Base-by-base conservation (phyloP, 2,888 invertebrate species). In the Diarsia mendica region DNA sequence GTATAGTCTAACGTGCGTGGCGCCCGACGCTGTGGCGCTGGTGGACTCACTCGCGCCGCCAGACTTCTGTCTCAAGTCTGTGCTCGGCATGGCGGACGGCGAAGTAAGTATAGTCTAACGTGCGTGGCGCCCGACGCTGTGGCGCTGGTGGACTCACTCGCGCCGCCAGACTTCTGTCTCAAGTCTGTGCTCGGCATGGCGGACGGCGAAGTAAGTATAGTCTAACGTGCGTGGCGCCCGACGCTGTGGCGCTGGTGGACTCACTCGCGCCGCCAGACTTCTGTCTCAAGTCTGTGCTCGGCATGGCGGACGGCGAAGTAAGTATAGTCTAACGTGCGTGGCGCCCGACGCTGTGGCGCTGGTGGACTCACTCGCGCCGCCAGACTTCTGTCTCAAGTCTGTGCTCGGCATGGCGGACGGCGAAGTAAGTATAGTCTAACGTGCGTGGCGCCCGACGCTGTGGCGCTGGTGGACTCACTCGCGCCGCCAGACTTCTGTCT, bases 401-500 rank as follows among this genome's bases (percentile, higher is more conserved):
- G 97, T 98, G 0, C 96, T 99, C n/a, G 99, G 99, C 55, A 96
- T 97, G 89, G 97, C 98, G 10, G n/a, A n/a, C n/a, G n/a, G n/a
- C n/a, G n/a, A n/a, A n/a, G n/a, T n/a, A n/a, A n/a, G n/a, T n/a
- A n/a, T n/a, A n/a, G n/a, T n/a, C n/a, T n/a, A n/a, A n/a, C n/a
- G n/a, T n/a, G n/a, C 53, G 85, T 98, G 8, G 97, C 98, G 89
- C 96, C 97, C n/a, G 98, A 98, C 65, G 97, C 98, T 0, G 97
- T 99, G 2, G 91, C 98, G 1, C 95, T 99, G 49, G 98, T 97
- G 0, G 99, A 99, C 95, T 97, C 97, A 0, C 97, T 99, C 67
- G 98, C 99, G 0, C 99, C 99, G 2, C 98, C 98, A 0, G 99
- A 99, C 95, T 98, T 98, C 93, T 97, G 99, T 82, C 95, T 99